A percentile compares a stretch with the other conserved stretches of the same genome.
phyloP scores from a whole-genome alignment of 2,797 vertebrate genomes.

The Chelmon rostratus region DNA sequence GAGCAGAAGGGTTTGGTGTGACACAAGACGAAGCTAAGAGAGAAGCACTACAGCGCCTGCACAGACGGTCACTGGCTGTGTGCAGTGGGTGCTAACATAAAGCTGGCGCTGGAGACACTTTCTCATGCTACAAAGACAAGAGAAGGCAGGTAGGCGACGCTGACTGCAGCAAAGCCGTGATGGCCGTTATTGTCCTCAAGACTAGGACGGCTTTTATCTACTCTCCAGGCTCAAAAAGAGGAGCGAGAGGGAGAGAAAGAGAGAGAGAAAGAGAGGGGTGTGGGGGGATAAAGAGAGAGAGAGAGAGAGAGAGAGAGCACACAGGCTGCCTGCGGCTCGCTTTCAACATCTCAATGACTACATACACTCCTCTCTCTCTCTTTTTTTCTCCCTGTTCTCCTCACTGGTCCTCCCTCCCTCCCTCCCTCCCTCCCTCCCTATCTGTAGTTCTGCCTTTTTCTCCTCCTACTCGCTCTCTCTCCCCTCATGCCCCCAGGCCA shows the following conservation, averaged over 20 bases:
- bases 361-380: constrained; percentile 57
- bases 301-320: constrained; percentile 48
- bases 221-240: constrained; percentile 76
- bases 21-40: constrained; percentile 40
- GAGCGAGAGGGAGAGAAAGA: constrained; percentile 36
- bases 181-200: constrained; percentile 76
- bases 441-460: constrained; percentile 68
- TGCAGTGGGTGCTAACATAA: constrained; percentile 34
- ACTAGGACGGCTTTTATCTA: constrained; percentile 78
- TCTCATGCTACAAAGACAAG: constrained; percentile 60
- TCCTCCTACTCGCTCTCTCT: constrained; percentile 63
- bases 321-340: constrained; percentile 78
- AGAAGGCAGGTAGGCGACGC: constrained; percentile 68
- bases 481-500: constrained; percentile 73
- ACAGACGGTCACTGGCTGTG: constrained; percentile 31
- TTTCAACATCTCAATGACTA: constrained; percentile 84
- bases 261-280: constrained; percentile 18
- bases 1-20: constrained; percentile 34
- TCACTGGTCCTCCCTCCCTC: constrained; percentile 61
- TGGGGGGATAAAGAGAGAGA: not conserved
- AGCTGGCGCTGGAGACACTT: constrained; percentile 45
- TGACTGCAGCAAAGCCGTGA: constrained; percentile 69
- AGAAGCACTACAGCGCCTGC: constrained; percentile 16
- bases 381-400: constrained; percentile 51
- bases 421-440: constrained; percentile 54